These are phyloP conservation scores for Timema cristinae DNA, from an alignment of 2,888 invertebrate species.

Conservation along the genomic window DNA sequence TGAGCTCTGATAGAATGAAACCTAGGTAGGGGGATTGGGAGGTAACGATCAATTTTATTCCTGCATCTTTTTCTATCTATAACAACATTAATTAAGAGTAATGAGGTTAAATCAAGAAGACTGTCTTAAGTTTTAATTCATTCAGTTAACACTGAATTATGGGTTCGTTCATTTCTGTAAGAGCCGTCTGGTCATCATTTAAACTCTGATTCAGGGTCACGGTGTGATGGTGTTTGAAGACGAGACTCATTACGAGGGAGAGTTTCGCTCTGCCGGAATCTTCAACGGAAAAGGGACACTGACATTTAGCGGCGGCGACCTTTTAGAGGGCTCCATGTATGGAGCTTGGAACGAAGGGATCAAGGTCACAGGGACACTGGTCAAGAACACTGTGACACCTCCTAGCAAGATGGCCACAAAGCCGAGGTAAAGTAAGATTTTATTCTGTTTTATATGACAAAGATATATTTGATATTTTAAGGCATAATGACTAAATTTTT, in stretches of 20 bases:
- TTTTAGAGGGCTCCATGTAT: conserved; percentile 66
- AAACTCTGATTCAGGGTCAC: conserved; percentile 58
- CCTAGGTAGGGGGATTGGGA: too few species aligned
- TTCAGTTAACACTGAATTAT: too few species aligned
- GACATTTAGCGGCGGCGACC: conserved; percentile 73
- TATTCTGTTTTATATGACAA: too few species aligned
- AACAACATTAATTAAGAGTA: too few species aligned
- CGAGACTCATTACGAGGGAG: conserved; percentile 84
- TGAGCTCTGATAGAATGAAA: too few species aligned
- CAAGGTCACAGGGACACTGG: conserved; percentile 70
- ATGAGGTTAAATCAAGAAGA: too few species aligned
- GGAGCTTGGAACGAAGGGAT: conserved; percentile 76
- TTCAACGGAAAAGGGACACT: conserved; percentile 78
- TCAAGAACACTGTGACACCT: conserved; percentile 58
- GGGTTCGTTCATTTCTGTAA: too few species aligned
- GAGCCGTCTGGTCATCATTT: not conserved
- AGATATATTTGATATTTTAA: too few species aligned
- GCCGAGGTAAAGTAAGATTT: conserved; percentile 50
- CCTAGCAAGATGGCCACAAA: conserved; percentile 53
- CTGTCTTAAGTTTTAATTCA: too few species aligned
- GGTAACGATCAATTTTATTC: too few species aligned
- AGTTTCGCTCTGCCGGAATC: conserved; percentile 72
- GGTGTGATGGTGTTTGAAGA: conserved; percentile 87
- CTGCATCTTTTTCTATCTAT: too few species aligned
- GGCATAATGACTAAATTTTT: too few species aligned